Evolutionary conservation across 2,797 vertebrate genomes (phyloP).

Genomic region (Chelon auratus): DNA sequence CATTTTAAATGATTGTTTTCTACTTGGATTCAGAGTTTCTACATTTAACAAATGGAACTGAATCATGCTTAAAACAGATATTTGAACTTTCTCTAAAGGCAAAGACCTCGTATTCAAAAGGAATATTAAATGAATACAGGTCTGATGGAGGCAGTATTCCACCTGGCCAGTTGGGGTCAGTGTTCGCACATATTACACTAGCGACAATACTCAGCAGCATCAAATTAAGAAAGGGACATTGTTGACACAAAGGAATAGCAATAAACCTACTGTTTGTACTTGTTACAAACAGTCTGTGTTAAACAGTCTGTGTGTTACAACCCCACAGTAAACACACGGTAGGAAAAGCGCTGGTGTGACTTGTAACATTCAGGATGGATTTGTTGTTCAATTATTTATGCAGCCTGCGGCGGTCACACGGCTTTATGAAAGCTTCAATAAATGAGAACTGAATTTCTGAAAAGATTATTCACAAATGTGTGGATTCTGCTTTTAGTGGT

Average conservation of each 20-base stretch:
- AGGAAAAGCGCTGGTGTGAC: not conserved
- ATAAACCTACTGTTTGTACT: not conserved
- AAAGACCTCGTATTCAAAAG: not conserved
- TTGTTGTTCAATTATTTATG: not conserved
- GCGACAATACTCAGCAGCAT: not conserved
- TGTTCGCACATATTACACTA: constrained; percentile 2
- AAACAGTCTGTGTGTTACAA: not conserved
- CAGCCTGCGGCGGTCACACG: not conserved
- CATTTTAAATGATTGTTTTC: no score
- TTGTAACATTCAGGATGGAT: not conserved
- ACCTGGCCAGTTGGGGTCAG: constrained; percentile 15
- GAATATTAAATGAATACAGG: not conserved
- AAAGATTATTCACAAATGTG: not conserved
- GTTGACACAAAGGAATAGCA: not conserved
- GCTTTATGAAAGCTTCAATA: not conserved
- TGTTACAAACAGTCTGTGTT: no score
- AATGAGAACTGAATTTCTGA: not conserved
- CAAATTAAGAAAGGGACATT: not conserved
- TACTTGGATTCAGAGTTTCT: not conserved
- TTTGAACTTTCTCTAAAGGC: not conserved
- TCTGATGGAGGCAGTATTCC: not conserved
- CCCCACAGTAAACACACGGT: not conserved
- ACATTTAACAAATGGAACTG: not conserved
- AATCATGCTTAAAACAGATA: not conserved
- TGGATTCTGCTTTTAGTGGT: not conserved